Base-by-base conservation (phyloP, 1,140 invertebrate species). In the Aphaenogaster floridana region DNA sequence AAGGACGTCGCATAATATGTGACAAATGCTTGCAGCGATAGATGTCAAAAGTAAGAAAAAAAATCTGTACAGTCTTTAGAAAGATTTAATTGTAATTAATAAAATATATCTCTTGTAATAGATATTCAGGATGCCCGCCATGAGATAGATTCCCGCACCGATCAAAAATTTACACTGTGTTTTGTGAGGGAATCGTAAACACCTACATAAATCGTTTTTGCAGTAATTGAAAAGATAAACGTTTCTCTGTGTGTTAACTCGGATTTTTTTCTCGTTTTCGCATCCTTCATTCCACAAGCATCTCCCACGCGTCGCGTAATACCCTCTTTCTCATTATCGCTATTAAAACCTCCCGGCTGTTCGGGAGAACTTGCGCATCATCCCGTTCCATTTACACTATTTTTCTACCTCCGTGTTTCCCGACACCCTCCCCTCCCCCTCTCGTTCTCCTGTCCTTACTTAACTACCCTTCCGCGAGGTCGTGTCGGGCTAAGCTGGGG, bases 401-500 rank as follows among this genome's bases (percentile, higher is more conserved):
- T 91, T 93, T 90, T 89, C 83, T 83, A 74, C 54, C 81, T 84
- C 59, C 71, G 34, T 57, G 69, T 83, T 85, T 59, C 50, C 64
- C 57, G 13, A 36, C 36, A 21, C 6, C 17, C 36, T 3, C 17
- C 36, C 71, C 74, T 39, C 11, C 48, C 34, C 45, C 39, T 17
- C 21, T 48, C 68, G 45, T 59, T 39, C 54, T 64, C 81, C 45
- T 86, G 80, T 90, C 88, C 71, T 84, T 87, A 90, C 74, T 89
- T 89, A 91, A 91, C 89, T 57, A 87, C 79, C 68, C 28, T 84
- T 85, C 50, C 45, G 39, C 81, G 77, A 85, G 39, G 63, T 84
- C 54, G 76, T 80, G 81, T 88, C 52, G 59, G 63, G 48, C 68
- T 71, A 52, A 89, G 89, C 71, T 34, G 57, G 92, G 92, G 93